Evolutionary conservation across 1,140 invertebrate genomes (phyloP).

Genomic region (Wasmannia auropunctata): DNA sequence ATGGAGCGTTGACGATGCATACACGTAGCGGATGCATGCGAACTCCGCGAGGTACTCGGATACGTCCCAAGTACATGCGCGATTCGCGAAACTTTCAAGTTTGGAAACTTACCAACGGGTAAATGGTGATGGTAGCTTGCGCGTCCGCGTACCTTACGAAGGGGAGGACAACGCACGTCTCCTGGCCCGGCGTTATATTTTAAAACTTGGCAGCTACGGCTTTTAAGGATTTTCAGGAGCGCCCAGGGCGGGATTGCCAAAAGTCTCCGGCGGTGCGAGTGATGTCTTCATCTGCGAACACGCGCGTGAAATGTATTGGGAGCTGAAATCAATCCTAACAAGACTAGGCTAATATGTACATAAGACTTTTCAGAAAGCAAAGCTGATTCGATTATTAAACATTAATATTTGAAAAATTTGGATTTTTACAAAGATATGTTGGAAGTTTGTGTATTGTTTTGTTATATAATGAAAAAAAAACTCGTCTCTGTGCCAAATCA

Average conservation of each 20-base stretch:
- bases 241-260: conserved; percentile 11
- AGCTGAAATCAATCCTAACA: neutral
- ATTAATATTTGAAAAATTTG: neutral
- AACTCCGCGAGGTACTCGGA: conserved; percentile 31
- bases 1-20: neutral
- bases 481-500: neutral
- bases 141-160: neutral
- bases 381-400: neutral
- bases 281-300: neutral
- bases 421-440: neutral
- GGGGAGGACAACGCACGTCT: conserved; percentile 21
- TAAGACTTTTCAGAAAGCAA: neutral
- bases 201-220: conserved; percentile 74
- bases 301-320: neutral
- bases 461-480: neutral
- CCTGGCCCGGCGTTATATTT: conserved; percentile 54
- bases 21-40: conserved; percentile 10
- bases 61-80: conserved; percentile 49
- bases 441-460: neutral
- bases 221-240: conserved; percentile 69
- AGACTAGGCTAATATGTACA: neutral
- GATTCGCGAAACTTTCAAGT: conserved; percentile 66
- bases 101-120: conserved; percentile 75
- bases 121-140: conserved; percentile 65
- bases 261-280: conserved; percentile 5